Evolutionary conservation across 2,113 vertebrate species (phyloP).

Genomic region (Muntiacus reevesi): DNA sequence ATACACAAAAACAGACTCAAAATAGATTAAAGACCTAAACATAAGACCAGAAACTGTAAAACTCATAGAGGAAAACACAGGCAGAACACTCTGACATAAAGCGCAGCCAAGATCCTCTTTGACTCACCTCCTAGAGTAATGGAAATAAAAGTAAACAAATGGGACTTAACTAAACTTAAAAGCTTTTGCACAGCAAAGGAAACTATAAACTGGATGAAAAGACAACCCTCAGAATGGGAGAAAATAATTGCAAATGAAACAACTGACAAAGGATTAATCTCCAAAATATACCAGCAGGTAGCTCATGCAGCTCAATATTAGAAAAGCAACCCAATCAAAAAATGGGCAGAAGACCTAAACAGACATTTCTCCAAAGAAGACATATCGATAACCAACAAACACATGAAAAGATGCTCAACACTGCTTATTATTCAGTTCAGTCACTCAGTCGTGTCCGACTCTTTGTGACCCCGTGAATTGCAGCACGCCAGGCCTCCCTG

Average conservation of each 20-base stretch:
- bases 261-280: background rate
- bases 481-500: too few relatives aligned
- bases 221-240: background rate
- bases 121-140: background rate
- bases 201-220: background rate
- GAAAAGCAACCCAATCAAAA: background rate
- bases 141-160: background rate
- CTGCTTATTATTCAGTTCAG: background rate
- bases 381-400: background rate
- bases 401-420: background rate
- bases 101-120: background rate
- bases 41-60: background rate
- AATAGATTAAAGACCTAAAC: background rate
- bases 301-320: background rate
- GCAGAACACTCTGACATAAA: background rate
- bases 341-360: background rate
- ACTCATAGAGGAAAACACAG: background rate
- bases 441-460: too few relatives aligned
- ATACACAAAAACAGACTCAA: background rate
- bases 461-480: too few relatives aligned
- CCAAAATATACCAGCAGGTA: background rate
- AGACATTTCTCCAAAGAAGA: background rate
- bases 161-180: background rate
- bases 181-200: background rate
- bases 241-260: background rate